phyloP scores from a whole-genome alignment of 2,113 vertebrate genomes.

The Spheniscus mendiculus region DNA sequence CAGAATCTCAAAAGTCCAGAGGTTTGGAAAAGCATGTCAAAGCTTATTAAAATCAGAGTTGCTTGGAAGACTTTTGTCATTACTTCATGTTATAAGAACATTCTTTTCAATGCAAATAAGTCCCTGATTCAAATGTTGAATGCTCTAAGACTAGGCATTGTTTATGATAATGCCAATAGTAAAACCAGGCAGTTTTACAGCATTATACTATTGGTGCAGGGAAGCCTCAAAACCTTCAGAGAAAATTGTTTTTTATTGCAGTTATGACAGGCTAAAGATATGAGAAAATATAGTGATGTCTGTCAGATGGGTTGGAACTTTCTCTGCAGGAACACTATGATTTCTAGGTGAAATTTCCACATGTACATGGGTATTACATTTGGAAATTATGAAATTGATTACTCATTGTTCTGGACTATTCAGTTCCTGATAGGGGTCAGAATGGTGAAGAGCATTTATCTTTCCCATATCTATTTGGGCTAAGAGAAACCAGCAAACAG shows the following conservation, averaged over 20 bases:
- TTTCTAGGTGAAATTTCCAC: neutral
- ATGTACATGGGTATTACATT: neutral
- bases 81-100: neutral
- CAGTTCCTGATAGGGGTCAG: neutral
- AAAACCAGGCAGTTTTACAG: neutral
- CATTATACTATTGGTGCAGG: neutral
- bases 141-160: neutral
- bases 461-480: neutral
- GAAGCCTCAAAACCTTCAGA: neutral
- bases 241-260: neutral
- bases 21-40: neutral
- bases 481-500: neutral
- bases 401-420: neutral
- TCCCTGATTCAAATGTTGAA: neutral
- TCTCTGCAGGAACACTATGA: neutral
- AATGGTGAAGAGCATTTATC: neutral
- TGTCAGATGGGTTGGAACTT: neutral
- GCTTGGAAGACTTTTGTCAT: neutral
- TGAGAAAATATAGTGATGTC: neutral
- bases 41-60: neutral
- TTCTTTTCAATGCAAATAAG: neutral
- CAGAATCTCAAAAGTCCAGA: neutral
- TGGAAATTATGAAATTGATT: neutral
- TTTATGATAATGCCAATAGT: neutral
- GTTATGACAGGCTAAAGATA: slow-evolving; percentile 23